Percentiles rank a stretch among this genome's conserved stretches.
Evolutionary conservation across 1,140 invertebrate genomes (phyloP).

Genomic region (Drosophila subpulchrella): DNA sequence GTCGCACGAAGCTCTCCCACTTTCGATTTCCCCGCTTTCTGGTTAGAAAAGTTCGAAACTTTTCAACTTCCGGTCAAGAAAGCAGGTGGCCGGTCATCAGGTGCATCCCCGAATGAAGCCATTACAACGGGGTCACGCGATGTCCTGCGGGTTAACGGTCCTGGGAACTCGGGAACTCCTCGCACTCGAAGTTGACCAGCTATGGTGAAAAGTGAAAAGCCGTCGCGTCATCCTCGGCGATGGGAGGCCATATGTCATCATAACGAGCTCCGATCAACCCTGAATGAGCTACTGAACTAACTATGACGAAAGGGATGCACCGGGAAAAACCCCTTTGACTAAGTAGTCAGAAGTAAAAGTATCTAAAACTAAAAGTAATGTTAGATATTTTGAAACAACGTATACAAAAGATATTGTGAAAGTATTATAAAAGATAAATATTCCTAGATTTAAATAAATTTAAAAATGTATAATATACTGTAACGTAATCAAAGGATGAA

Average conservation of each 20-base stretch:
- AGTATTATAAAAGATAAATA: too few relatives aligned
- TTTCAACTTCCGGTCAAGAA: conserved; percentile 82
- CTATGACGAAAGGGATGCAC: not conserved
- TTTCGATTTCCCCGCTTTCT: not conserved
- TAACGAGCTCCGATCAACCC: conserved; percentile 59
- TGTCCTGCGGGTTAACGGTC: conserved; percentile 17
- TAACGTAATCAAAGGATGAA: too few relatives aligned
- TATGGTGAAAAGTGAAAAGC: conserved; percentile 72
- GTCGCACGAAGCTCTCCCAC: conserved; percentile 57
- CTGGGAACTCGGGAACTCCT: conserved; percentile 71
- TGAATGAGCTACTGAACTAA: conserved; percentile 39
- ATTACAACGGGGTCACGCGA: conserved; percentile 68
- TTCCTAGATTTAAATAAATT: too few relatives aligned
- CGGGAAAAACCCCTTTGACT: not conserved
- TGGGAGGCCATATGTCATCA: conserved; percentile 82
- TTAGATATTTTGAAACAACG: too few relatives aligned
- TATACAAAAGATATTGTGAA: too few relatives aligned
- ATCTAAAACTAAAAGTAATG: too few relatives aligned
- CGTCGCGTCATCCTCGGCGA: conserved; percentile 61
- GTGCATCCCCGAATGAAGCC: conserved; percentile 79
- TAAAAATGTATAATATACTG: too few relatives aligned
- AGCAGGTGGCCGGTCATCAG: conserved; percentile 78
- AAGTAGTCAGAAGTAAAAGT: too few relatives aligned
- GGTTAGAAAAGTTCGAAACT: conserved; percentile 74
- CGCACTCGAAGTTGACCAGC: conserved; percentile 38